These are phyloP conservation scores for Ophion obscuratus DNA, from an alignment of 2,888 invertebrate genomes.

Conservation along the genomic window DNA sequence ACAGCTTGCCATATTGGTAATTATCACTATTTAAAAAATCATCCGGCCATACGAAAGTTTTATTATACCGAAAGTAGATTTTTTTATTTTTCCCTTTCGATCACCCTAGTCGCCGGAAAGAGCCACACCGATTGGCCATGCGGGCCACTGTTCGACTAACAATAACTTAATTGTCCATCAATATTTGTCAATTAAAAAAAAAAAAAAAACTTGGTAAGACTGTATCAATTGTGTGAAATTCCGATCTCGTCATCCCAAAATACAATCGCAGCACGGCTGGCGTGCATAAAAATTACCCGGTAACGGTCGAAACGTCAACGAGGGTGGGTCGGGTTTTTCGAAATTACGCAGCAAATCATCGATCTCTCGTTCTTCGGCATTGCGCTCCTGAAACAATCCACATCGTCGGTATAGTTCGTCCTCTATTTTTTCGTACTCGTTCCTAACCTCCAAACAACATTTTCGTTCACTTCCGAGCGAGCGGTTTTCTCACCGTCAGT, in stretches of 20 bases:
- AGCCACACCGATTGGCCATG: no score
- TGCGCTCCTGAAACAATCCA: conserved; percentile 82
- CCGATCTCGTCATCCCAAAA: background rate
- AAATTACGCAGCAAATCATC: conserved; percentile 86
- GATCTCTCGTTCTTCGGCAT: conserved; percentile 87
- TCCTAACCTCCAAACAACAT: conserved; percentile 45
- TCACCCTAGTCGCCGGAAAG: no score
- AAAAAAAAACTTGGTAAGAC: no score
- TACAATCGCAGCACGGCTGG: background rate
- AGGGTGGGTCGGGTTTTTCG: conserved; percentile 84
- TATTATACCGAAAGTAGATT: no score
- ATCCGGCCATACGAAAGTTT: no score
- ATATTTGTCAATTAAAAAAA: no score
- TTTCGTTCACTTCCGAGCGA: background rate
- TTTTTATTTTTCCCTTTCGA: no score
- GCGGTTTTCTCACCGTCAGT: conserved; percentile 78
- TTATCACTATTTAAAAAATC: no score
- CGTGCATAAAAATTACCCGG: conserved; percentile 86
- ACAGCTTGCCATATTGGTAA: no score
- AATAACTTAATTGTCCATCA: no score
- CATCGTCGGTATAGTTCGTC: background rate
- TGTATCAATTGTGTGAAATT: background rate
- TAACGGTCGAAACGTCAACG: conserved; percentile 88
- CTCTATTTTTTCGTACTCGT: background rate
- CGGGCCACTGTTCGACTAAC: no score